These are phyloP conservation scores for Trichomycterus rosablanca DNA, from an alignment of 2,113 vertebrate genomes.

Conservation along the genomic window DNA sequence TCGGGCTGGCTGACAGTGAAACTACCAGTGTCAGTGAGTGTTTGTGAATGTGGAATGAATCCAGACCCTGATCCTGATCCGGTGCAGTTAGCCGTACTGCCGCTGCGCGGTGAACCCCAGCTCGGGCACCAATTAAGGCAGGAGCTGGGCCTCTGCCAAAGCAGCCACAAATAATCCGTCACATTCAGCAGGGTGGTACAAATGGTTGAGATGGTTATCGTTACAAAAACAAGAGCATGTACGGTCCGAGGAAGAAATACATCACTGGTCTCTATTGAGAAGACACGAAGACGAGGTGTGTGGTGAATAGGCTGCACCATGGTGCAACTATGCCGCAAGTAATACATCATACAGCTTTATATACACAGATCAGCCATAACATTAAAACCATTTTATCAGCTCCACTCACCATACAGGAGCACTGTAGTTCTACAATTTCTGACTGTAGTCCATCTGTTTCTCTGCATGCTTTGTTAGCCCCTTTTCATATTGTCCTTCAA, in stretches of 20 bases:
- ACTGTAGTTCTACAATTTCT: no score
- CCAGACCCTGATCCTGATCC: conserved; percentile 51
- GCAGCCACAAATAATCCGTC: conserved; percentile 39
- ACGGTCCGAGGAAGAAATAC: conserved; percentile 27
- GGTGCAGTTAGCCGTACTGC: conserved; percentile 35
- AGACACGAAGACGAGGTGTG: conserved; percentile 21
- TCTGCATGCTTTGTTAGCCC: no score
- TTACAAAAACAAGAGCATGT: conserved; percentile 38
- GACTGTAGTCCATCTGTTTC: no score
- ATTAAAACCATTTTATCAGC: no score
- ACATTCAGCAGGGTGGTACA: conserved; percentile 31
- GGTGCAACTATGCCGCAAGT: background rate
- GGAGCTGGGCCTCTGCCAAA: conserved; percentile 28
- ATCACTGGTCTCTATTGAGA: conserved; percentile 17
- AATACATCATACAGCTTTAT: no score
- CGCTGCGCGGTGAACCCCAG: conserved; percentile 9
- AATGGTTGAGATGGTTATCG: conserved; percentile 39
- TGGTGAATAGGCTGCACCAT: conserved; percentile 4
- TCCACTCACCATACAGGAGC: no score
- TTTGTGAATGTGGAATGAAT: conserved; percentile 53
- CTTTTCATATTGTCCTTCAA: no score
- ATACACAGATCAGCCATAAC: no score
- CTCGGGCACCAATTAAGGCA: conserved; percentile 36
- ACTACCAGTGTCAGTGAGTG: conserved; percentile 37
- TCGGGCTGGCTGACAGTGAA: background rate